A percentile compares a stretch with the other conserved stretches of the same genome.
These are phyloP conservation scores for Calidris pygmaea DNA, from an alignment of 2,113 vertebrate genomes.

Conservation along the genomic window DNA sequence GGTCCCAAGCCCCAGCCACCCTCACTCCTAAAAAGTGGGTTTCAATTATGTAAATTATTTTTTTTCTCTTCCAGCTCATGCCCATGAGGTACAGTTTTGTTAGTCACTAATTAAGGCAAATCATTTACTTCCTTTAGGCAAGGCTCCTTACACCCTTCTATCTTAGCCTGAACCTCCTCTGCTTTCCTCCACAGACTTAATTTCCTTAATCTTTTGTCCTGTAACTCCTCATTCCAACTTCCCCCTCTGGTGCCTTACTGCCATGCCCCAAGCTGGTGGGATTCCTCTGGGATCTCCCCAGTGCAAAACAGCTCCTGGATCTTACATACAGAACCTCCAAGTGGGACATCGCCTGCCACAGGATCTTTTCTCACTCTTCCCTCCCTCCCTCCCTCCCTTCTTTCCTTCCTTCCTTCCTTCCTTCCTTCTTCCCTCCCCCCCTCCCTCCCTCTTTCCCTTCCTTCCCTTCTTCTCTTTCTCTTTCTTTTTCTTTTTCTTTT, in stretches of 20 bases:
- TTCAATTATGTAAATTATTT: background rate
- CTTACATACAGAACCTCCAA: background rate
- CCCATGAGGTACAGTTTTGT: background rate
- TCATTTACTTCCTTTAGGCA: background rate
- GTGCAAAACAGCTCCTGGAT: background rate
- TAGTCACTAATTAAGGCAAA: slow-evolving; percentile 40
- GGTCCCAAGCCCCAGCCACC: background rate
- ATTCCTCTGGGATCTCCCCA: background rate
- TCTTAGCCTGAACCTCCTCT: background rate
- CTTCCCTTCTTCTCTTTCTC: no score
- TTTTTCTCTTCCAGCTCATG: background rate
- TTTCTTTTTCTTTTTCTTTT: rapidly evolving
- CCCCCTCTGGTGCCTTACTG: background rate
- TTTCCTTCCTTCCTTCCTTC: no score
- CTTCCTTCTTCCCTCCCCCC: no score
- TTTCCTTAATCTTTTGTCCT: background rate
- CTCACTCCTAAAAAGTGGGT: background rate
- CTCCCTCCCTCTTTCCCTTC: no score
- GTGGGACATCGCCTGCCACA: background rate
- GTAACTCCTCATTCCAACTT: background rate
- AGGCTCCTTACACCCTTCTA: background rate
- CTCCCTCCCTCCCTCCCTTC: no score
- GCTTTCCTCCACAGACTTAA: background rate
- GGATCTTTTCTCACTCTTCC: background rate
- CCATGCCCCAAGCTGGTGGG: background rate